These are phyloP conservation scores for Tuta absoluta DNA, from an alignment of 2,888 invertebrate genomes.

Conservation along the genomic window DNA sequence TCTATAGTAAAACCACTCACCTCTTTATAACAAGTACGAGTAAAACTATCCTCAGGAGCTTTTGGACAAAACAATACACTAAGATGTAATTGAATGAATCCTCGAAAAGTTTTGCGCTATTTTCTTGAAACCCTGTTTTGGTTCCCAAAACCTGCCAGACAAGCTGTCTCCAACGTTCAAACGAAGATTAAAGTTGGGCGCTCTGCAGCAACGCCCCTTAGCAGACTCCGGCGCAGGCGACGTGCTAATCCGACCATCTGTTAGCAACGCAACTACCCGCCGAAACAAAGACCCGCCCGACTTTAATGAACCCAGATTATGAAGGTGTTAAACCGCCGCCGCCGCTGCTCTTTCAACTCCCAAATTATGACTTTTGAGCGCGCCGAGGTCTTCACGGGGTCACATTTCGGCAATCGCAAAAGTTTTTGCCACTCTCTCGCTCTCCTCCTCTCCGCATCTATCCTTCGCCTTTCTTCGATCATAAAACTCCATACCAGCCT, in stretches of 20 bases:
- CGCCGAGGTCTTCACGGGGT: slow-evolving; percentile 69
- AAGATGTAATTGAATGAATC: too few relatives aligned
- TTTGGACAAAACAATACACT: too few relatives aligned
- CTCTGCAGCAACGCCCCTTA: slow-evolving; percentile 43
- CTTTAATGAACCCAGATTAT: slow-evolving; percentile 80
- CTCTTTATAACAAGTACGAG: too few relatives aligned
- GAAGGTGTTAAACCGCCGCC: slow-evolving; percentile 79
- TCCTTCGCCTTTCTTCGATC: slow-evolving; percentile 63
- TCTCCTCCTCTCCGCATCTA: slow-evolving; percentile 53
- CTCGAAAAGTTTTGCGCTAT: too few relatives aligned
- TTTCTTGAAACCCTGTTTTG: too few relatives aligned
- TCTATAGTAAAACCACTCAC: too few relatives aligned
- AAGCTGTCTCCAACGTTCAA: slow-evolving; percentile 5
- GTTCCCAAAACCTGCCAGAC: background rate
- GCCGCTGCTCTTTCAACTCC: slow-evolving; percentile 75
- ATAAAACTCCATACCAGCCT: slow-evolving; percentile 63
- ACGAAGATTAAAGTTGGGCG: background rate
- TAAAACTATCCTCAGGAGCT: too few relatives aligned
- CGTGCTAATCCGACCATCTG: slow-evolving; percentile 78
- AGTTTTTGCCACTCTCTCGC: slow-evolving; percentile 59
- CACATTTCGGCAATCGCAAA: slow-evolving; percentile 73
- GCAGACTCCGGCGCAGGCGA: slow-evolving; percentile 51
- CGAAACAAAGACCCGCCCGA: slow-evolving; percentile 76
- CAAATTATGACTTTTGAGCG: slow-evolving; percentile 76
- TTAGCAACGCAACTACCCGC: slow-evolving; percentile 74